Conservation (phyloP, 2,113 vertebrate species). For the Hiodon alosoides region DNA sequence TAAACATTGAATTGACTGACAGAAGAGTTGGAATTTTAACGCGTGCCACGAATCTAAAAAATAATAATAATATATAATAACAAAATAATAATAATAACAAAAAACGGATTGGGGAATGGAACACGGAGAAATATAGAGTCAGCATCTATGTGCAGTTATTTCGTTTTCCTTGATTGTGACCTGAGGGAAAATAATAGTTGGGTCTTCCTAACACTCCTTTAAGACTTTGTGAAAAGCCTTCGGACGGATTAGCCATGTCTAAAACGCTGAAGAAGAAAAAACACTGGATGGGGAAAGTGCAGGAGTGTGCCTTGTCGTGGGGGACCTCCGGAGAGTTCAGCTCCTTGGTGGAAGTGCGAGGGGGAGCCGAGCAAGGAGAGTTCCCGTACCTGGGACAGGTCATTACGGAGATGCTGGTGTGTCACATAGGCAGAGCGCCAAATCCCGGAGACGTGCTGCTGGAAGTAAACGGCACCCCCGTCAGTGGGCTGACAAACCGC, state of each 20-base stretch:
- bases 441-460: constrained; percentile 80
- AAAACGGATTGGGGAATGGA: constrained; percentile 31
- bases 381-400: constrained; percentile 81
- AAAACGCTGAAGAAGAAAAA: constrained; percentile 92
- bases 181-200: constrained; percentile 28
- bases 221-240: constrained; percentile 30
- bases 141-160: constrained; percentile 33
- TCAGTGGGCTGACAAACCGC: constrained; percentile 88
- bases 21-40: constrained; percentile 31
- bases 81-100: constrained; percentile 13
- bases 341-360: constrained; percentile 69
- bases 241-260: constrained; percentile 69
- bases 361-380: constrained; percentile 86
- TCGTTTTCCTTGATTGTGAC: constrained; percentile 38
- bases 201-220: constrained; percentile 29
- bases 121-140: constrained; percentile 16
- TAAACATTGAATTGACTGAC: constrained; percentile 35
- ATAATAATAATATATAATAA: neutral
- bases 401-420: constrained; percentile 65
- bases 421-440: constrained; percentile 74
- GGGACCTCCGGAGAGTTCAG: constrained; percentile 62
- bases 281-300: constrained; percentile 89
- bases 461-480: constrained; percentile 93
- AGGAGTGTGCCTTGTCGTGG: constrained; percentile 84
- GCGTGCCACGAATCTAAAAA: constrained; percentile 13